These are phyloP conservation scores for Microcebus lehilahytsara DNA, from an alignment of 2,113 vertebrate genomes.

Conservation along the genomic window DNA sequence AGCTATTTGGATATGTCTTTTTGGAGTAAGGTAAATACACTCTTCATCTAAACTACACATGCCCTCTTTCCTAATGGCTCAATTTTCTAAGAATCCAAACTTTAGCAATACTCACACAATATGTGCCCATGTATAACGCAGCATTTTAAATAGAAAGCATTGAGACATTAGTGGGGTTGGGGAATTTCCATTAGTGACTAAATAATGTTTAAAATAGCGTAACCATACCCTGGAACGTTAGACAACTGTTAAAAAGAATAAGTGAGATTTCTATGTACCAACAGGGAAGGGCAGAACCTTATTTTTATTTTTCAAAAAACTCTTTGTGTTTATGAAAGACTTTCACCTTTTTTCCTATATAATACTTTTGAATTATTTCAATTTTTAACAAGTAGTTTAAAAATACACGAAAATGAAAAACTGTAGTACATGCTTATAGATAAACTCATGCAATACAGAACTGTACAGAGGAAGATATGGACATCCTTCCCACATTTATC, in stretches of 20 bases:
- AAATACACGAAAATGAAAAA: constrained; percentile 54
- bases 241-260: constrained; percentile 14
- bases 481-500: background rate
- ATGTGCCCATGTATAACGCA: background rate
- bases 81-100: background rate
- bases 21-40: background rate
- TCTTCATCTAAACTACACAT: background rate
- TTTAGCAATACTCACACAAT: background rate
- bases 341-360: constrained; percentile 13
- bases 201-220: background rate
- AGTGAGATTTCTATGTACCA: background rate
- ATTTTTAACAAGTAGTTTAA: constrained; percentile 46
- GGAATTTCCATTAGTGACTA: background rate
- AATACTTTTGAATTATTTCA: constrained; percentile 37
- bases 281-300: background rate
- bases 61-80: background rate
- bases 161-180: background rate
- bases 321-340: background rate
- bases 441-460: background rate
- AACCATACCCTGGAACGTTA: background rate
- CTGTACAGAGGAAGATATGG: background rate
- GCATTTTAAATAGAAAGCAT: background rate
- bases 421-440: background rate
- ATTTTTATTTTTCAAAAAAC: constrained; percentile 20
- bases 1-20: background rate